Evolutionary conservation across 2,113 vertebrate species (phyloP).

Genomic region (Gasterosteus aculeatus): DNA sequence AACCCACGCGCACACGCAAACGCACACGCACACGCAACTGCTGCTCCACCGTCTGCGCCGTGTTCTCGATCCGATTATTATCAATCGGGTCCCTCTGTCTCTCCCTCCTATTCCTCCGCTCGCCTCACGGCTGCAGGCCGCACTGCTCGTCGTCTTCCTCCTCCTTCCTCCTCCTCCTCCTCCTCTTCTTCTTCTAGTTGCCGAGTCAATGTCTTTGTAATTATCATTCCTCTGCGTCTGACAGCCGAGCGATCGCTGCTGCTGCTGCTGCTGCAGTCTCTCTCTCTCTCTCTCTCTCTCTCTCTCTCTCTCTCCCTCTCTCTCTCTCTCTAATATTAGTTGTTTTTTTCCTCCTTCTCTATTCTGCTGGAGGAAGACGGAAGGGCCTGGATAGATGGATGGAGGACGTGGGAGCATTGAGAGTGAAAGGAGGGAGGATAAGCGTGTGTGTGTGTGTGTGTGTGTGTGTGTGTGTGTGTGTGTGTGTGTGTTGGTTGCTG

Average conservation of each 20-base stretch:
- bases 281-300: background rate
- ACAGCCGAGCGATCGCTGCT: conserved; percentile 44
- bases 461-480: conserved; percentile 17
- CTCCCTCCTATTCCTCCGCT: conserved; percentile 21
- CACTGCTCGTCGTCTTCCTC: conserved; percentile 27
- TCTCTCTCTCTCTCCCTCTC: background rate
- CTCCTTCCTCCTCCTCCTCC: conserved; percentile 25
- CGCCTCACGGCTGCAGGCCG: conserved; percentile 38
- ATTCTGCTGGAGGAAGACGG: conserved; percentile 17
- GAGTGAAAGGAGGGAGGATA: conserved; percentile 31
- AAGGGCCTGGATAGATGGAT: conserved; percentile 34
- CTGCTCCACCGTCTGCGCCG: background rate
- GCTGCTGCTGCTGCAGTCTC: conserved; percentile 50
- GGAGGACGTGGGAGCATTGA: conserved; percentile 32
- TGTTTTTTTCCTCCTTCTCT: conserved; percentile 28
- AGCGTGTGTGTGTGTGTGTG: conserved; percentile 9
- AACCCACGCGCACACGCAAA: background rate
- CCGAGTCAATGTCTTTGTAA: conserved; percentile 66
- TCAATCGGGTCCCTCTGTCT: conserved; percentile 25
- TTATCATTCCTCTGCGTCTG: conserved; percentile 73
- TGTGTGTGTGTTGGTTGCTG: background rate
- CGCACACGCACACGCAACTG: background rate
- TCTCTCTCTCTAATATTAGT: conserved; percentile 16
- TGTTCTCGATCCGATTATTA: conserved; percentile 45
- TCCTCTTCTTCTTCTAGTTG: conserved; percentile 45